These are phyloP conservation scores for Amiota mariae DNA, from an alignment of 2,888 invertebrate species.

Conservation along the genomic window DNA sequence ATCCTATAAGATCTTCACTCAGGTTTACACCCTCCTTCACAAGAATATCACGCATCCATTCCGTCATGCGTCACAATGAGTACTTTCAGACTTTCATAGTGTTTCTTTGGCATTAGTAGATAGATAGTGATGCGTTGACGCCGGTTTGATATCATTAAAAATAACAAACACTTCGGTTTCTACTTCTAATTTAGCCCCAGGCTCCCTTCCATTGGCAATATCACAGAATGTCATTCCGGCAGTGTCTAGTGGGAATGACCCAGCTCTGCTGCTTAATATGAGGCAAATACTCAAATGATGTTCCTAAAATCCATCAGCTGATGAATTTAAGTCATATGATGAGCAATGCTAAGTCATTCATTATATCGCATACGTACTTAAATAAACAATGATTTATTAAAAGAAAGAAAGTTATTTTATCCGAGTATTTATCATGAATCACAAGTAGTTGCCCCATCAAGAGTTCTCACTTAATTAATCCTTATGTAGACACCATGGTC, in stretches of 20 bases:
- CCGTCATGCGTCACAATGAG: constrained; percentile 79
- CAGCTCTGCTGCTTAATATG: neutral
- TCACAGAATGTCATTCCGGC: constrained; percentile 82
- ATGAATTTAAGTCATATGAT: too few species aligned
- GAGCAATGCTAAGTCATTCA: too few species aligned
- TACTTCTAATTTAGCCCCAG: constrained; percentile 78
- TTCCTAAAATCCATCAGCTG: too few species aligned
- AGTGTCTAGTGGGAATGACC: neutral
- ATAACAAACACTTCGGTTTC: constrained; percentile 85
- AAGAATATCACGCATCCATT: constrained; percentile 75
- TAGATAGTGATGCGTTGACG: constrained; percentile 84
- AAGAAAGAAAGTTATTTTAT: too few species aligned
- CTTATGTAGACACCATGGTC: too few species aligned
- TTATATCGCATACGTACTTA: too few species aligned
- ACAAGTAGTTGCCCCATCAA: too few species aligned
- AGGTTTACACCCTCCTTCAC: constrained; percentile 74
- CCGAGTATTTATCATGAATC: too few species aligned
- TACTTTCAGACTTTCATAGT: constrained; percentile 83
- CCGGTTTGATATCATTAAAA: constrained; percentile 89
- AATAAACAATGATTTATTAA: too few species aligned
- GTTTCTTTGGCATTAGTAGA: constrained; percentile 84
- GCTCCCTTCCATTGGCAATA: constrained; percentile 78
- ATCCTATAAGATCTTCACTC: constrained; percentile 80
- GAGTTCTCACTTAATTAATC: too few species aligned
- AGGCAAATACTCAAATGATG: neutral